Evolutionary conservation across 2,113 vertebrate species (phyloP).

Genomic region (Psittacula cyanocephala): DNA sequence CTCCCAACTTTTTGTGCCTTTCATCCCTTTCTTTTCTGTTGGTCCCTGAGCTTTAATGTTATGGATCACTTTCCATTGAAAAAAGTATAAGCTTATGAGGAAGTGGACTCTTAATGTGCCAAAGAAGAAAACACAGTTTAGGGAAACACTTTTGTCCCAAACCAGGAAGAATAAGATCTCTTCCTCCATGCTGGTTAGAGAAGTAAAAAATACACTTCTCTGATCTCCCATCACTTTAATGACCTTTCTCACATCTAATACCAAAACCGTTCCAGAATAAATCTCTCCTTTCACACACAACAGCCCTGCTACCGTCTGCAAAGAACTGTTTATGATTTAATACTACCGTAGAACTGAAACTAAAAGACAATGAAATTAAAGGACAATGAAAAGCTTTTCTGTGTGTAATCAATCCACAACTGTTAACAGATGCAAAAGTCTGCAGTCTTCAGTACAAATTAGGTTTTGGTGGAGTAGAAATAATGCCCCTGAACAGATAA

Average conservation of each 20-base stretch:
- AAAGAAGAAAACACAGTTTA: not conserved
- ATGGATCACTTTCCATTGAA: not conserved
- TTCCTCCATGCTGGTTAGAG: not conserved
- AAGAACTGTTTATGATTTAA: not conserved
- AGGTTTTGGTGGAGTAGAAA: not conserved
- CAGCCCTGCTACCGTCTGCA: not conserved
- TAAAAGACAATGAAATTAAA: constrained; percentile 3
- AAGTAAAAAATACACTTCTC: not conserved
- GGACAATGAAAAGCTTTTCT: constrained; percentile 20
- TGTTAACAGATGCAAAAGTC: not conserved
- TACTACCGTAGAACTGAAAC: not conserved
- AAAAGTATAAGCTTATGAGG: accelerated
- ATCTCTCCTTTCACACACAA: not conserved
- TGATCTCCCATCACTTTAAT: not conserved
- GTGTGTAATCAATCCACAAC: not conserved
- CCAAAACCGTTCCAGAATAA: not conserved
- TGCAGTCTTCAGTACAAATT: not conserved
- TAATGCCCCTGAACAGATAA: not conserved
- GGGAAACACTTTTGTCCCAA: not conserved
- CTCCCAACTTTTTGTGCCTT: not conserved
- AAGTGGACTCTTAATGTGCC: not conserved
- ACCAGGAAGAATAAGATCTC: not conserved
- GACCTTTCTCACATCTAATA: not conserved
- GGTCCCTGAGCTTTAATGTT: not conserved
- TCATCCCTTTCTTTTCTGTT: not conserved